These are phyloP conservation scores for Exephanes ischioxanthus DNA, from an alignment of 2,888 invertebrate genomes.

Conservation along the genomic window DNA sequence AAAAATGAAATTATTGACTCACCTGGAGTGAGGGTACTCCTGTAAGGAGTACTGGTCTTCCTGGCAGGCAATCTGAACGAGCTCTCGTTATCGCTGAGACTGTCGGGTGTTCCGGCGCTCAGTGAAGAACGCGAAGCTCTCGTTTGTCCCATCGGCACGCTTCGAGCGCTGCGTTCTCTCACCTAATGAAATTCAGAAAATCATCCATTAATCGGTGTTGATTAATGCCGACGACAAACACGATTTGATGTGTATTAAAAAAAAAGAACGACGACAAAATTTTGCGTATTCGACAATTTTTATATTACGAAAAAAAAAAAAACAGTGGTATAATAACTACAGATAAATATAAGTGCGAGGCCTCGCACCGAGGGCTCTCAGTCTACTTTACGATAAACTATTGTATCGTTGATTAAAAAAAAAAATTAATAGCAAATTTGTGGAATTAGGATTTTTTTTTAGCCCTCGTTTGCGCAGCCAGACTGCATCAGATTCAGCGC, in stretches of 20 bases:
- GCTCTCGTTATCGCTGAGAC: conserved; percentile 94
- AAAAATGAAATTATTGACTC: conserved; percentile 28
- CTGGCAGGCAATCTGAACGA: conserved; percentile 90
- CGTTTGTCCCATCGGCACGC: conserved; percentile 94
- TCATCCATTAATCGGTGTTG: conserved; percentile 5
- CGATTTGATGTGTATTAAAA: conserved; percentile 13
- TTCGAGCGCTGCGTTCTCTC: conserved; percentile 95
- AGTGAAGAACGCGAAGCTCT: conserved; percentile 91
- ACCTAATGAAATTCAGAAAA: conserved; percentile 87
- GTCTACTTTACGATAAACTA: background rate
- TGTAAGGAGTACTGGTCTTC: conserved; percentile 88
- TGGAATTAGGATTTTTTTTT: background rate
- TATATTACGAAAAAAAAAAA: conserved; percentile 22
- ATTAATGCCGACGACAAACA: background rate
- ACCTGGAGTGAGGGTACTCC: conserved; percentile 91
- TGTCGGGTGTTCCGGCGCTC: conserved; percentile 95
- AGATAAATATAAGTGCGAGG: background rate
- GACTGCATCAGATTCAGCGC: conserved; percentile 57
- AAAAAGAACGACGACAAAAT: background rate
- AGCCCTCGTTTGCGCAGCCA: conserved; percentile 56
- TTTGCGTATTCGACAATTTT: background rate
- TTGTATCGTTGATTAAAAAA: background rate
- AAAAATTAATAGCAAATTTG: background rate
- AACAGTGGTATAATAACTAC: conserved; percentile 29
- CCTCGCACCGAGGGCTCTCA: background rate